Base-by-base conservation (phyloP, 30 jellyfish, hydroid and myxozoan species). In the Catostylus mosaicus region DNA sequence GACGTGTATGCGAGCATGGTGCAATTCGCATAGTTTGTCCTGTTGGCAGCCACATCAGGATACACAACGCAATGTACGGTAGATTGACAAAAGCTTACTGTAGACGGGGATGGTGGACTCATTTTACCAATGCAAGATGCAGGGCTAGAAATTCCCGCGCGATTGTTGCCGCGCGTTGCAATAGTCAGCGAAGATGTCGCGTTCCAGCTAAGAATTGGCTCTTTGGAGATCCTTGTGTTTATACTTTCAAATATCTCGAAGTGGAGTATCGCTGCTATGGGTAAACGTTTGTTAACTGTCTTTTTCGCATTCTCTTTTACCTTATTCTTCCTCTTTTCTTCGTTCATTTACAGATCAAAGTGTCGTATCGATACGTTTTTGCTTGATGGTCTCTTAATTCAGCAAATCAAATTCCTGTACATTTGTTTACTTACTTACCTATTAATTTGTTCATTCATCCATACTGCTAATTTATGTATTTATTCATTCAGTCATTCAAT, bases 171-270 rank as follows among this genome's bases (percentile, higher is more conserved):
- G 51, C 43, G 0, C 71, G 74, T 35, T 82, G 91, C 52, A 68
- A 82, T 24, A 56, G 43, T 30, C 72, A 36, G 51, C 75, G 64
- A 11, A 11, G 29, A 16, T 82, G 91, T 78, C 47, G 67, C 8
- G 78, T 82, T 30, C 84, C 84, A 12, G 91, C 91, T 2, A 52
- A 68, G 71, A 82, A 82, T 29, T 82, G 85, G 91, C 45, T 82
- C 1, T 82, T 82, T 68, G 91, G 91, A 9, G 85, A 82, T 59
- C 91, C 91, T 1, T 82, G 91, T 30, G 22, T 22, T 23, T 36
- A 30, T 24, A 82, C 85, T 4, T 56, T 14, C 76, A 82, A 82
- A 35, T 82, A 82, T 29, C 51, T 82, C 26, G 91, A 82, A 71
- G 91, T 71, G 31, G 24, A 27, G 4, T 72, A 82, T 56, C 77